A percentile compares a stretch with the other conserved stretches of the same genome.
phyloP scores from a whole-genome alignment of 2,797 vertebrate species.

The Glossophaga mutica region DNA sequence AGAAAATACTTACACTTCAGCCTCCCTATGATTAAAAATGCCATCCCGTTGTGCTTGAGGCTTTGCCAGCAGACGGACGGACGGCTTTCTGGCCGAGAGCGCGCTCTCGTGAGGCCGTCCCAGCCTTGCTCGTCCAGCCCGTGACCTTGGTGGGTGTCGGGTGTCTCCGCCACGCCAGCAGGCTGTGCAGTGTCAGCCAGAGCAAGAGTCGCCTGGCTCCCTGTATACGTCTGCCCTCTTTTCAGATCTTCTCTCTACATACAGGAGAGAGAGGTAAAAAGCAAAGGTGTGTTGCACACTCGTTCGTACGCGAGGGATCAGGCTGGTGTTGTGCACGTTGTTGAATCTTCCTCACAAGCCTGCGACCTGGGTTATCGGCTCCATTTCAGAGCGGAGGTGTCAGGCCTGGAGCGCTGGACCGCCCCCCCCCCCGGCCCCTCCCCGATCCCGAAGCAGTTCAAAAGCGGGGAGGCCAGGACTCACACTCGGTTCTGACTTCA shows the following conservation, averaged over 20 bases:
- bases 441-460: not conserved
- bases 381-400: not conserved
- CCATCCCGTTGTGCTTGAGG: not conserved
- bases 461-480: not conserved
- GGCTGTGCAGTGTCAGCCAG: slow-evolving; percentile 48
- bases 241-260: not conserved
- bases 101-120: not conserved
- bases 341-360: not conserved
- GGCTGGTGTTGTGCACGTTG: not conserved
- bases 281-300: not conserved
- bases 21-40: slow-evolving; percentile 13
- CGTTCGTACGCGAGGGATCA: not conserved
- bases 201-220: not conserved
- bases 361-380: not conserved
- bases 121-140: not conserved
- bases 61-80: fast-evolving
- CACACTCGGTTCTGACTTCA: not conserved
- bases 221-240: not conserved
- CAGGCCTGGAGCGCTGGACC: not conserved
- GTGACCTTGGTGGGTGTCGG: not conserved
- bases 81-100: not conserved
- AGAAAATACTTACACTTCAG: not conserved
- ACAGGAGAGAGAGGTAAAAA: not conserved
- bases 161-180: slow-evolving; percentile 29
- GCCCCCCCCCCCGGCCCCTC: not conserved